These are phyloP conservation scores for Drosophila seguyi DNA, from an alignment of 1,140 invertebrate genomes.

Conservation along the genomic window DNA sequence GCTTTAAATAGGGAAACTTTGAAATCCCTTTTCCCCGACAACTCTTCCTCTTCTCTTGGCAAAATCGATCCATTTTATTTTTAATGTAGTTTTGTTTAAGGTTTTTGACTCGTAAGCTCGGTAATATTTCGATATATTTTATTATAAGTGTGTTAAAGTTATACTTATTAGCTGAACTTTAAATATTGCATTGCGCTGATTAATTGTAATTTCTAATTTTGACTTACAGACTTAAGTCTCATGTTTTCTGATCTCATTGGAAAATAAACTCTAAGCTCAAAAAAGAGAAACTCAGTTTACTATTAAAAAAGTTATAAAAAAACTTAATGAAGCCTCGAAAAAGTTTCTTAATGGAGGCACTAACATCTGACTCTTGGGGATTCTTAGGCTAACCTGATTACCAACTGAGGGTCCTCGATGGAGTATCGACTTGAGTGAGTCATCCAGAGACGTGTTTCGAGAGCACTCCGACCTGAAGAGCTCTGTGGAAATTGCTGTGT, in stretches of 20 bases:
- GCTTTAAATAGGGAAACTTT: constrained; percentile 1
- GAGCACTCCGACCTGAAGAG: constrained; percentile 3
- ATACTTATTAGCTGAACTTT: background rate
- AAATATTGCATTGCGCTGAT: too few relatives aligned
- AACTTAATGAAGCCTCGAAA: background rate
- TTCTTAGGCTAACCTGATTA: constrained; percentile 9
- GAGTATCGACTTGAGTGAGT: constrained; percentile 4
- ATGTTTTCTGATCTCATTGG: background rate
- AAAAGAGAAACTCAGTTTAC: background rate
- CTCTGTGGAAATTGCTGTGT: background rate
- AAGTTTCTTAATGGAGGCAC: background rate
- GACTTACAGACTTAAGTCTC: too few relatives aligned
- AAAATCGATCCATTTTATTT: background rate
- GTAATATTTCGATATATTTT: background rate
- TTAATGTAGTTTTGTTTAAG: background rate
- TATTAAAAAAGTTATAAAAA: constrained; percentile 8
- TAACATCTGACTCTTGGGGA: background rate
- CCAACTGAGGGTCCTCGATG: constrained; percentile 6
- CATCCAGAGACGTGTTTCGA: background rate
- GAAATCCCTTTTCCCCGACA: background rate
- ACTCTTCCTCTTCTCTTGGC: background rate
- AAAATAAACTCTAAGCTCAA: background rate
- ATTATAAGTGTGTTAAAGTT: background rate
- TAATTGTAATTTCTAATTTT: too few relatives aligned
- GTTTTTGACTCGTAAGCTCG: background rate